phyloP scores from a whole-genome alignment of 2,113 vertebrate species.

The Grammomys dolichurus region DNA sequence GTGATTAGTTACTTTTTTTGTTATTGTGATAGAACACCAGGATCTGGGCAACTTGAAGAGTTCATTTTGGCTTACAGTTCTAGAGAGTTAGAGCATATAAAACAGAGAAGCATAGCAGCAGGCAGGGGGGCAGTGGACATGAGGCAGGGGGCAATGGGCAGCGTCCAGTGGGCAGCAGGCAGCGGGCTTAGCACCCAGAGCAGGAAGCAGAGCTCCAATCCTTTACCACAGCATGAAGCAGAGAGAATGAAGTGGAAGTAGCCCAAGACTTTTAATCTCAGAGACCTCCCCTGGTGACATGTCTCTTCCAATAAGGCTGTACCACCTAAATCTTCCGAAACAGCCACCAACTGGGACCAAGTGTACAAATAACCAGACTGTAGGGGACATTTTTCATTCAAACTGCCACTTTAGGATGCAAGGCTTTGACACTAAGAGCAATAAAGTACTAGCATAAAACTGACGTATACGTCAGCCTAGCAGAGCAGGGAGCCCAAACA shows the following conservation, averaged over 20 bases:
- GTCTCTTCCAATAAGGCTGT: neutral
- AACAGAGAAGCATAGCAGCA: neutral
- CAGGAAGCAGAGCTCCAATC: neutral
- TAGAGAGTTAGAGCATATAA: neutral
- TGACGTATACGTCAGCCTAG: neutral
- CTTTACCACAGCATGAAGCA: neutral
- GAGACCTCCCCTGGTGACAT: neutral
- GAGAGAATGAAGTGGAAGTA: neutral
- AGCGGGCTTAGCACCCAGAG: neutral
- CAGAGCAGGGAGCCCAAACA: neutral
- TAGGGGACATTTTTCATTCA: too few species aligned
- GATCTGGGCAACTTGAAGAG: neutral
- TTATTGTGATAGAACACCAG: neutral
- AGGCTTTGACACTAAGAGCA: neutral
- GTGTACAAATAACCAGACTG: neutral
- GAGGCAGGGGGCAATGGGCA: neutral
- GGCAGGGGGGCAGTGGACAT: neutral
- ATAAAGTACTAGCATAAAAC: neutral
- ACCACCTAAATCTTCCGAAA: neutral
- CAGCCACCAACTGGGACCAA: neutral
- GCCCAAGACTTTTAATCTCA: neutral
- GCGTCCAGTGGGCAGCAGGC: neutral
- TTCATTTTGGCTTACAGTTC: neutral
- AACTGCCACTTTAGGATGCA: neutral
- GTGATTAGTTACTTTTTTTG: neutral